Evolutionary conservation across 2,797 vertebrate genomes (phyloP).

Genomic region (Sciurus carolinensis): DNA sequence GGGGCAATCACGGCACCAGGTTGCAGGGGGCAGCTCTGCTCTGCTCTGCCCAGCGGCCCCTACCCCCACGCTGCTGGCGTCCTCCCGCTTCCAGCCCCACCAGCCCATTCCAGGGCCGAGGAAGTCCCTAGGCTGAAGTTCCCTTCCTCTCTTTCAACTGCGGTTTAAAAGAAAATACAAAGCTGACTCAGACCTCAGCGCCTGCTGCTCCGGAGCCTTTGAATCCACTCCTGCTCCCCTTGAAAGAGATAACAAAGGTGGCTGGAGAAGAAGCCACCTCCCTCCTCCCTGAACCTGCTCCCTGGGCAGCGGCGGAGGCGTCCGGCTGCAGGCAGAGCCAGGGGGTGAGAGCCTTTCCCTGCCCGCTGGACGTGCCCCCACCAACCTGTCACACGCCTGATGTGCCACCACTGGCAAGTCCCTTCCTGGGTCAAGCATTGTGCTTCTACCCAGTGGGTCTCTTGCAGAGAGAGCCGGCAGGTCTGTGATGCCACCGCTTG

Average conservation of each 20-base stretch:
- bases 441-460: background rate
- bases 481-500: background rate
- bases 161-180: conserved; percentile 82
- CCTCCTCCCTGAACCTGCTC: conserved; percentile 33
- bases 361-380: background rate
- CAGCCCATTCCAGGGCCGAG: conserved; percentile 1
- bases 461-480: background rate
- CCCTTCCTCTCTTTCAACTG: conserved; percentile 82
- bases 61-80: background rate
- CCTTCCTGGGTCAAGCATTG: background rate
- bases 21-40: background rate
- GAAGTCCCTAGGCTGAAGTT: conserved; percentile 84
- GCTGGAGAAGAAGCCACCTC: conserved; percentile 74
- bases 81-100: conserved; percentile 43
- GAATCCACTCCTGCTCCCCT: conserved; percentile 80
- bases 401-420: background rate
- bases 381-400: background rate
- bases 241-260: conserved; percentile 82
- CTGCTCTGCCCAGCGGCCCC: background rate
- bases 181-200: conserved; percentile 77
- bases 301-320: background rate
- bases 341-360: background rate
- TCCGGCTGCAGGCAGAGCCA: background rate
- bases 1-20: background rate
- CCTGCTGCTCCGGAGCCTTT: conserved; percentile 80